Evolutionary conservation across 2,797 vertebrate genomes (phyloP).

Genomic region (Silurus aristotelis): DNA sequence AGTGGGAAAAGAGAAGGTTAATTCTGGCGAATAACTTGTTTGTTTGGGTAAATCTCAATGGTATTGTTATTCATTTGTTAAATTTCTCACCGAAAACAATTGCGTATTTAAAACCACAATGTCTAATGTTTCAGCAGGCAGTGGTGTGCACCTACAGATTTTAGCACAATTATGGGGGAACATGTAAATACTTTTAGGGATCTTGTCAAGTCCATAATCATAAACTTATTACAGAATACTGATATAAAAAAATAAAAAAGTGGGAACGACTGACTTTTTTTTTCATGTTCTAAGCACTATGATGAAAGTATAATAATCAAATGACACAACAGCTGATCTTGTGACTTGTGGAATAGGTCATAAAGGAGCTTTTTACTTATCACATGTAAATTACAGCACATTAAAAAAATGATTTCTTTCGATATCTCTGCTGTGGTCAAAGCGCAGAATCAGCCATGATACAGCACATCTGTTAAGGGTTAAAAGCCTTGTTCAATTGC

Average conservation of each 20-base stretch:
- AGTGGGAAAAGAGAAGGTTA: constrained; percentile 8
- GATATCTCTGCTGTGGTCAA: no score
- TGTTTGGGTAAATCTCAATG: constrained; percentile 4
- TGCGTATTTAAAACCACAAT: background rate
- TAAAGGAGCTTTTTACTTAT: no score
- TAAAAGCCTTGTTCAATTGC: no score
- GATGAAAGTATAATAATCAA: background rate
- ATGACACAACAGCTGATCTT: background rate
- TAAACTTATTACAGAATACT: background rate
- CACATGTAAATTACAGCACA: no score
- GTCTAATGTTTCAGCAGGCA: background rate
- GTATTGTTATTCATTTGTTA: background rate
- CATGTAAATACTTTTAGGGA: background rate
- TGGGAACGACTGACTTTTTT: background rate
- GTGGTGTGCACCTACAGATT: no score
- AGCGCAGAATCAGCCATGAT: no score
- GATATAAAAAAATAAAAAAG: background rate
- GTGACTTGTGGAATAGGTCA: background rate
- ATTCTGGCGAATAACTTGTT: background rate
- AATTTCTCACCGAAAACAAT: constrained; percentile 14
- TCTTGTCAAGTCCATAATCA: background rate
- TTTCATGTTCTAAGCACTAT: background rate
- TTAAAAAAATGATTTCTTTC: no score
- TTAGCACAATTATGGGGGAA: no score
- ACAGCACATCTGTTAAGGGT: no score